Evolutionary conservation across 2,113 vertebrate species (phyloP).

Genomic region (Cheirogaleus medius): DNA sequence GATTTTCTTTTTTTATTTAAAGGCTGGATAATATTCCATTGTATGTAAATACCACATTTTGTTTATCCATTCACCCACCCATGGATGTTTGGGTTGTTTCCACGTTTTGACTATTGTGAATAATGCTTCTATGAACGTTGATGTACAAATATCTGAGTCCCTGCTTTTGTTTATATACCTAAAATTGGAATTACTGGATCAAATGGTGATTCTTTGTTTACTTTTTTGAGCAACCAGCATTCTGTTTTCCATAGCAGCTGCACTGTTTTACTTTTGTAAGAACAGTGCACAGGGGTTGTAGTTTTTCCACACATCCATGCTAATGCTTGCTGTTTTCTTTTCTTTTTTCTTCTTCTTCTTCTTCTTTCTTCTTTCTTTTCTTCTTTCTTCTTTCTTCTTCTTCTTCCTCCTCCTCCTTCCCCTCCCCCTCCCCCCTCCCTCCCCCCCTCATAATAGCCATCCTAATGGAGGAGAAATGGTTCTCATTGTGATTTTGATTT

Average conservation of each 20-base stretch:
- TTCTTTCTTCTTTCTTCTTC: neutral
- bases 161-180: neutral
- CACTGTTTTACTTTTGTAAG: neutral
- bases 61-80: neutral
- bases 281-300: neutral
- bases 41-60: neutral
- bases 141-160: neutral
- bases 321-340: neutral
- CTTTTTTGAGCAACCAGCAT: neutral
- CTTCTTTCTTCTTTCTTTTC: neutral
- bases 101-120: neutral
- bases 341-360: neutral
- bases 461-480: neutral
- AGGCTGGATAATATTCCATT: neutral
- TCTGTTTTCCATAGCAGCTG: neutral
- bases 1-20: neutral
- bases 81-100: neutral
- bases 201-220: neutral
- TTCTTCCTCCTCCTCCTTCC: no score
- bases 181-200: slow-evolving; percentile 5
- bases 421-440: no score
- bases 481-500: neutral
- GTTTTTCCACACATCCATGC: neutral
- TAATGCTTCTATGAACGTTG: neutral
- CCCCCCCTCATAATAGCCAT: neutral